Evolutionary conservation across 2,113 vertebrate genomes (phyloP), one percentile per base, ranked within the genome.

Genomic region (Anhinga anhinga): DNA sequence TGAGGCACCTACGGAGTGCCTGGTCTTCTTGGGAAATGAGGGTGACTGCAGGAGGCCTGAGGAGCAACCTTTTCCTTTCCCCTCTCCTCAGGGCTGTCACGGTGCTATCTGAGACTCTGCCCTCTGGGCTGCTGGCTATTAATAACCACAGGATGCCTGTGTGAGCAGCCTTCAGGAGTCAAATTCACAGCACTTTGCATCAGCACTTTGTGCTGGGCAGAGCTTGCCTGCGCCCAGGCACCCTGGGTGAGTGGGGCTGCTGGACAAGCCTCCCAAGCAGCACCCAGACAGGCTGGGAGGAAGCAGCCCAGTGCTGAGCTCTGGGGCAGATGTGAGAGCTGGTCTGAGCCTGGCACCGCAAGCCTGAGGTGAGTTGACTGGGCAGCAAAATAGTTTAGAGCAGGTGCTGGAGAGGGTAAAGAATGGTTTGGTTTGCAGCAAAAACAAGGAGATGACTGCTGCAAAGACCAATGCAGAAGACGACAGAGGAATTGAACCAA

Each of bases 61-160:
- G 73, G 13, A 89, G 40, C 79, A 94, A 94, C 73, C 63, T 97
- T 94, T 96, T 90, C 79, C 79, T 93, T 91, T 95, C 77, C 82
- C 92, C 93, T 95, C 93, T 96, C 93, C 96, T 97, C 49, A 50
- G 90, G 66, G 85, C 84, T 92, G 87, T 8, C 10, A 74, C 2
- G 10, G 92, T 98, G 98, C 98, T 97, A 98, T 98, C 95, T 96
- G 98, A 98, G 97, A 96, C 97, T 90, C 96, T 96, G 93, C 29
- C 93, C 89, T 86, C 94, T 27, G 61, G 91, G 95, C 92, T 15
- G 23, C 61, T 91, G 97, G 94, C 98, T 99, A 99, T 99, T 99
- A 99, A 99, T 99, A 99, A 98, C 94, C 27, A 9, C 93, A 97
- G 97, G 98, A 98, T 98, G 98, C 99, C 99, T 99, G 98, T 98